Percentiles rank a stretch among this genome's conserved stretches.
Evolutionary conservation across 1,140 invertebrate genomes (phyloP).

Genomic region (Gryllus bimaculatus): DNA sequence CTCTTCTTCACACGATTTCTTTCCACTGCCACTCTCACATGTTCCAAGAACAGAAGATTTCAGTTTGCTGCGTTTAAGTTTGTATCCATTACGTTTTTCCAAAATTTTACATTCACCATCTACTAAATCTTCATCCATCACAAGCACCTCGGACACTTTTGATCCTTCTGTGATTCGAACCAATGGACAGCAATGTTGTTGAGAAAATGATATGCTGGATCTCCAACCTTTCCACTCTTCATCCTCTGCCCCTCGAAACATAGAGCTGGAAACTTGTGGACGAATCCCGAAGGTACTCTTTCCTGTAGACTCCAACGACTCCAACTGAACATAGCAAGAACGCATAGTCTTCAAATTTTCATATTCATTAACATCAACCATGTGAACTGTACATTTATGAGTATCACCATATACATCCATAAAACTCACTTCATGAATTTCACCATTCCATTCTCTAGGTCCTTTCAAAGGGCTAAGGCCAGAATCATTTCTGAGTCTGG

Average conservation of each 20-base stretch:
- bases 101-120: not conserved
- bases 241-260: not conserved
- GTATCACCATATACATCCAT: not conserved
- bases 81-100: not conserved
- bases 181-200: not conserved
- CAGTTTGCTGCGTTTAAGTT: not conserved
- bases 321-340: constrained; percentile 2
- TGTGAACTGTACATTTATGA: not conserved
- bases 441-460: not conserved
- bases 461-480: not conserved
- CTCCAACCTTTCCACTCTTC: not conserved
- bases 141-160: not conserved
- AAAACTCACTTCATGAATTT: not conserved
- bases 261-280: not conserved
- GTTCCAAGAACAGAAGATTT: not conserved
- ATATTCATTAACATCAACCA: not conserved
- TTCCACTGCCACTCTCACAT: not conserved
- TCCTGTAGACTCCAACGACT: no score
- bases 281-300: not conserved
- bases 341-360: not conserved
- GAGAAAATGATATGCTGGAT: not conserved
- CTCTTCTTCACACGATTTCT: not conserved
- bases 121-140: not conserved
- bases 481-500: not conserved
- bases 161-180: not conserved